A percentile compares a stretch with the other conserved stretches of the same genome.
Evolutionary conservation across 1,140 invertebrate species (phyloP).

Genomic region (Brachionus calyciflorus): DNA sequence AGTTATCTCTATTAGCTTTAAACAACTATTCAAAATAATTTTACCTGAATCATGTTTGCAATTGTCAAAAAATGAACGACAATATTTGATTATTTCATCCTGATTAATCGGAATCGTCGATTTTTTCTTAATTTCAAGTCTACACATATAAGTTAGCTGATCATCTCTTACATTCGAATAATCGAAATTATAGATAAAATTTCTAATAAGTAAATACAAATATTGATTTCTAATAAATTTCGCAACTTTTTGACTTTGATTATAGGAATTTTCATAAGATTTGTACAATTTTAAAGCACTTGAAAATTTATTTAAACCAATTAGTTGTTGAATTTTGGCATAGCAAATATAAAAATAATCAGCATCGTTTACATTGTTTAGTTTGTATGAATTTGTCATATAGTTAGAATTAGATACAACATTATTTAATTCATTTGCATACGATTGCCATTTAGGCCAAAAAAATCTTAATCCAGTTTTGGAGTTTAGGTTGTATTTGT

Average conservation of each 20-base stretch:
- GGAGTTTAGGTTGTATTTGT: not conserved
- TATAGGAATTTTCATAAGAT: not conserved
- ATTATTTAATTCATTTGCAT: constrained; percentile 1
- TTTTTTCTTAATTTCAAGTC: not conserved
- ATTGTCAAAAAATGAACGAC: not conserved
- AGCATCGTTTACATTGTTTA: constrained; percentile 12
- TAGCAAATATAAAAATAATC: constrained; percentile 34
- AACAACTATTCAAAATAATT: no score
- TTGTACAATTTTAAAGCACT: not conserved
- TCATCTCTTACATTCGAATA: not conserved
- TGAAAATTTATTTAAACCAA: not conserved
- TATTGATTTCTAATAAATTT: constrained; percentile 28
- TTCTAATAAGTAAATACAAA: not conserved
- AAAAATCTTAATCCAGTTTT: constrained; percentile 29
- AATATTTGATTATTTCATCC: constrained; percentile 13
- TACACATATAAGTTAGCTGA: not conserved
- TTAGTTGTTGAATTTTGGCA: constrained; percentile 31
- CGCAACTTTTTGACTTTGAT: not conserved
- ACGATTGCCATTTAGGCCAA: constrained; percentile 40
- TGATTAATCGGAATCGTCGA: not conserved
- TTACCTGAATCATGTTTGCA: not conserved
- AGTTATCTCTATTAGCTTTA: not conserved
- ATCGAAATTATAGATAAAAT: constrained; percentile 6
- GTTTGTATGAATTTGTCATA: constrained; percentile 27
- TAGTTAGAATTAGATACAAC: not conserved